These are phyloP conservation scores for Seira sanloemensis DNA, from an alignment of 2,888 invertebrate genomes.

Conservation along the genomic window DNA sequence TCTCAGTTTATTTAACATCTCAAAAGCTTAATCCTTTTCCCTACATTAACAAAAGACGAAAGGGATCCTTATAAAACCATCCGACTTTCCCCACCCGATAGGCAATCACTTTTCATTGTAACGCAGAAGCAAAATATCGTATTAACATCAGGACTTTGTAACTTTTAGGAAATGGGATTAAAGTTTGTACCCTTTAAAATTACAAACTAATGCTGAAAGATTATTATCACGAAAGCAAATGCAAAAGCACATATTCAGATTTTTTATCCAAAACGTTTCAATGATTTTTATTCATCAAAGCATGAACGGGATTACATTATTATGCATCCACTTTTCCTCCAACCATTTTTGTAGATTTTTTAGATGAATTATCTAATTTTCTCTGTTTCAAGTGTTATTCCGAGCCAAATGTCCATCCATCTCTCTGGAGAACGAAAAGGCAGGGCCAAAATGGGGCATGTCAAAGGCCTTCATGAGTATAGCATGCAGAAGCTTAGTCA, in stretches of 20 bases:
- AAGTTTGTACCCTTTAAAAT: no score
- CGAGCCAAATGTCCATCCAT: conserved; percentile 50
- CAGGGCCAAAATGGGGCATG: background rate
- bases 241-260: background rate
- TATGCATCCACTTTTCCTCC: background rate
- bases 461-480: no score
- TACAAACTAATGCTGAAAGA: no score
- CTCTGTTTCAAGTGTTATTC: conserved; percentile 69
- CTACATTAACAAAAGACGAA: background rate
- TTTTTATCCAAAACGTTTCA: background rate
- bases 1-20: conserved; percentile 5
- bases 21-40: background rate
- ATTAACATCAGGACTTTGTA: no score
- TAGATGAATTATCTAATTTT: conserved; percentile 68
- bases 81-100: background rate
- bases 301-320: background rate
- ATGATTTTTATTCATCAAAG: background rate
- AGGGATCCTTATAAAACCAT: background rate
- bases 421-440: conserved; percentile 11
- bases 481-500: background rate
- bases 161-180: no score
- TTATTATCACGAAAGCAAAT: no score
- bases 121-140: no score
- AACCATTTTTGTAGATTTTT: background rate
- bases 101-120: background rate